phyloP scores from a whole-genome alignment of 2,113 vertebrate species.

The Malurus elegans region DNA sequence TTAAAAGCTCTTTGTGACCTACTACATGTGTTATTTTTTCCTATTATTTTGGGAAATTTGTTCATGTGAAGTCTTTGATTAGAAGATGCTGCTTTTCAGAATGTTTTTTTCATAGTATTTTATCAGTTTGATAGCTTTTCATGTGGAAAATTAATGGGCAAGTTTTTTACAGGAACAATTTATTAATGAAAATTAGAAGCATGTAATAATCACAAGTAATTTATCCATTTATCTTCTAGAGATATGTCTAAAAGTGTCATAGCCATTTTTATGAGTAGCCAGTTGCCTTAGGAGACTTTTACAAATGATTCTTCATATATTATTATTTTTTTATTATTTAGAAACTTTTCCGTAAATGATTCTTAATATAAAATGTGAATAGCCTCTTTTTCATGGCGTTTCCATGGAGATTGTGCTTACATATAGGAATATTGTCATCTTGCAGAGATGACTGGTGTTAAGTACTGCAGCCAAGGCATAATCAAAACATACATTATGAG shows the following conservation, averaged over 20 bases:
- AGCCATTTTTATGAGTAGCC: background rate
- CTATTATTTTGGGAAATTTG: background rate
- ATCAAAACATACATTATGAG: background rate
- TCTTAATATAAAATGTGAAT: background rate
- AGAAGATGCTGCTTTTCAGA: background rate
- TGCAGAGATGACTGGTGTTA: background rate
- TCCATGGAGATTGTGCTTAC: background rate
- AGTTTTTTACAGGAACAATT: background rate
- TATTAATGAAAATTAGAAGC: background rate
- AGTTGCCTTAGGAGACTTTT: background rate
- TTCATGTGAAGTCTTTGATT: background rate
- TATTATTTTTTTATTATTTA: background rate
- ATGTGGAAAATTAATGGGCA: background rate
- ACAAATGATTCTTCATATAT: background rate
- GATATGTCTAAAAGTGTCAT: background rate
- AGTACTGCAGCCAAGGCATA: background rate
- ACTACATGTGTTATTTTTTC: background rate
- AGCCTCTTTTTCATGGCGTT: background rate
- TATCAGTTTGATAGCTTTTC: background rate
- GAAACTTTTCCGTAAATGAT: background rate
- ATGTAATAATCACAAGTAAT: background rate
- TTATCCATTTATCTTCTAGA: background rate
- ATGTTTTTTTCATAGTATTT: background rate
- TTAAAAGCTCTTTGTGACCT: background rate
- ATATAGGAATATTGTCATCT: constrained; percentile 1